Percentiles rank a stretch among this genome's conserved stretches.
Evolutionary conservation across 92 coral and sea anemone genomes (phyloP).

Genomic region (Isaurus tuberculatus): DNA sequence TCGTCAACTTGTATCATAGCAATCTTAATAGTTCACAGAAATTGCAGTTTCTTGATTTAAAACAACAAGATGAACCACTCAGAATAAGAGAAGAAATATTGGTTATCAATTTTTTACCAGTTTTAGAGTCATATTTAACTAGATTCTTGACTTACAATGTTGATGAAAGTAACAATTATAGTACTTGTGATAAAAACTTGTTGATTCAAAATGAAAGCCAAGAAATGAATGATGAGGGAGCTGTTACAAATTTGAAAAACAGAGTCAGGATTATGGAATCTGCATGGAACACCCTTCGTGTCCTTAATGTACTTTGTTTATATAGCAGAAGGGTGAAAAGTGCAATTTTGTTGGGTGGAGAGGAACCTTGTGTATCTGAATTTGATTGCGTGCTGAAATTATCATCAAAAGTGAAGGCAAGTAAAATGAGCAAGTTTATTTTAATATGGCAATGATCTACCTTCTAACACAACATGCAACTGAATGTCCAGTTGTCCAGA

Average conservation of each 20-base stretch:
- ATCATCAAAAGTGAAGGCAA: constrained; percentile 9
- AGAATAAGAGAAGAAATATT: constrained; percentile 19
- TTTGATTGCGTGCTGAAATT: constrained; percentile 12
- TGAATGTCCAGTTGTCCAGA: too few species aligned
- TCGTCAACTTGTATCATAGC: neutral
- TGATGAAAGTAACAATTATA: constrained; percentile 4
- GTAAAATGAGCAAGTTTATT: neutral
- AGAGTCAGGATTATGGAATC: constrained; percentile 45
- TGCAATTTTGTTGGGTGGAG: constrained; percentile 51
- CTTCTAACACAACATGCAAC: too few species aligned
- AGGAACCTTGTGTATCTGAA: constrained; percentile 29
- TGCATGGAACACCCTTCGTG: constrained; percentile 64
- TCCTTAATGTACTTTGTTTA: constrained; percentile 68
- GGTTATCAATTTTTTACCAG: constrained; percentile 67
- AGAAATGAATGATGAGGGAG: neutral
- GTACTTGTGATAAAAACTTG: neutral
- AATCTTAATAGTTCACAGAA: neutral
- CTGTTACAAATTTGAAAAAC: constrained; percentile 44
- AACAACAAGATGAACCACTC: neutral
- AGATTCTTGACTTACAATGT: constrained; percentile 50
- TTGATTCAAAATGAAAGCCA: neutral
- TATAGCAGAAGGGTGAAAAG: constrained; percentile 61
- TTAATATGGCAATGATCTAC: neutral
- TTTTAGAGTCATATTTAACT: constrained; percentile 71
- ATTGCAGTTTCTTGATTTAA: neutral